Conservation (phyloP, 2,797 vertebrate genomes). For the Ambastaia sidthimunki region DNA sequence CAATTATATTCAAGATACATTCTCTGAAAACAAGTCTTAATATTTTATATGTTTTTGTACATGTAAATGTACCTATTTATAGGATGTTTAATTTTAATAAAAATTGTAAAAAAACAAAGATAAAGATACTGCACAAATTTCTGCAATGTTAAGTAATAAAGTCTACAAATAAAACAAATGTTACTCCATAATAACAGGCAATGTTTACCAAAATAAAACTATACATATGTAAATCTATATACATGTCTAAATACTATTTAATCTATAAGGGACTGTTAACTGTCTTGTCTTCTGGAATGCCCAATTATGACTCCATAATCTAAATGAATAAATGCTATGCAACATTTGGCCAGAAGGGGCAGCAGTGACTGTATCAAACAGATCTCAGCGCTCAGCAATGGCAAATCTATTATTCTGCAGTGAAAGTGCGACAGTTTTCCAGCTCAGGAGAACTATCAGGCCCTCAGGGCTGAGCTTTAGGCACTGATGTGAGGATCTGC, state of each 20-base stretch:
- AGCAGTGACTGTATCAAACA: constrained; percentile 66
- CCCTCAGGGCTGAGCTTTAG: constrained; percentile 67
- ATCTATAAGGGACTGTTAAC: neutral
- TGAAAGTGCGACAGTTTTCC: constrained; percentile 81
- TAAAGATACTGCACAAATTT: neutral
- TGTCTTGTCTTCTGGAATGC: neutral
- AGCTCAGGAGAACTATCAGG: constrained; percentile 70
- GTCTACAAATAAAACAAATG: neutral
- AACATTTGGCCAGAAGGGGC: constrained; percentile 70
- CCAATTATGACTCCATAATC: no score
- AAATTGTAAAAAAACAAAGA: neutral
- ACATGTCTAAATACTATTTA: neutral
- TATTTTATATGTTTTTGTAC: neutral
- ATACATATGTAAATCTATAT: neutral
- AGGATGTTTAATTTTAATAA: neutral
- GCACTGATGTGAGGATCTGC: constrained; percentile 53
- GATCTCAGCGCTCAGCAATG: constrained; percentile 70
- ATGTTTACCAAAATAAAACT: neutral
- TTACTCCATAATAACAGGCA: neutral
- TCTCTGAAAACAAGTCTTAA: neutral
- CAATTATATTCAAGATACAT: neutral
- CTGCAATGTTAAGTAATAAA: neutral
- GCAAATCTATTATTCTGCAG: constrained; percentile 77
- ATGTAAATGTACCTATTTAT: neutral
- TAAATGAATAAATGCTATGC: constrained; percentile 9